Conservation (phyloP, 2,797 vertebrate genomes). For the Scomberomorus guttatus region DNA sequence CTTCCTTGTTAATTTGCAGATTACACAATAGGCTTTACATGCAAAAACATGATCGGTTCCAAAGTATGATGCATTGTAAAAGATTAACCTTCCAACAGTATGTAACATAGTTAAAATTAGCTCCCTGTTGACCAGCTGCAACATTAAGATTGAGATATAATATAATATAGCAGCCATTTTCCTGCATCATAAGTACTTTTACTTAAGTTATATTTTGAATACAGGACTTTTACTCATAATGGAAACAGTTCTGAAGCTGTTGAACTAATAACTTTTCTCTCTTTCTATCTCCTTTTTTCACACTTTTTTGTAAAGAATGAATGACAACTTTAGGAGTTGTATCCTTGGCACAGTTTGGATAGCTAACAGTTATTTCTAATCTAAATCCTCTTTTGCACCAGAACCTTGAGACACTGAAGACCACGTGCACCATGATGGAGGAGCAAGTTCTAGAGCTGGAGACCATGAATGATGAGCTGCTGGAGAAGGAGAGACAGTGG, state of each 20-base stretch:
- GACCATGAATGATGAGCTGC: constrained; percentile 94
- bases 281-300: background rate
- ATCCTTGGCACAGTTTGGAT: background rate
- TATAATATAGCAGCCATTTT: too few relatives aligned
- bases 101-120: background rate
- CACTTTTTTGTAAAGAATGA: background rate
- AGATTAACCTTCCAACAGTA: background rate
- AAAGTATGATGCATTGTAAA: background rate
- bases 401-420: constrained; percentile 99
- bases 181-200: background rate
- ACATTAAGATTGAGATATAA: background rate
- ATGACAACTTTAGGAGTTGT: background rate
- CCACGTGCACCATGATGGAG: constrained; percentile 98
- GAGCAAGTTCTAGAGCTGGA: constrained; percentile 98
- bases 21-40: too few relatives aligned
- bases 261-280: background rate
- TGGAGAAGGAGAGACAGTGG: constrained; percentile 98
- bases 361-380: constrained; percentile 17
- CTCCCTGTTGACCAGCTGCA: background rate
- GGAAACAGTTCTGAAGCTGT: background rate
- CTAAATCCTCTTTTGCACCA: constrained; percentile 61
- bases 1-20: too few relatives aligned
- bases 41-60: background rate
- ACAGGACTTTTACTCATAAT: too few relatives aligned
- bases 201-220: too few relatives aligned